Conservation (phyloP, 2,113 vertebrate genomes). For the Macrotus californicus region DNA sequence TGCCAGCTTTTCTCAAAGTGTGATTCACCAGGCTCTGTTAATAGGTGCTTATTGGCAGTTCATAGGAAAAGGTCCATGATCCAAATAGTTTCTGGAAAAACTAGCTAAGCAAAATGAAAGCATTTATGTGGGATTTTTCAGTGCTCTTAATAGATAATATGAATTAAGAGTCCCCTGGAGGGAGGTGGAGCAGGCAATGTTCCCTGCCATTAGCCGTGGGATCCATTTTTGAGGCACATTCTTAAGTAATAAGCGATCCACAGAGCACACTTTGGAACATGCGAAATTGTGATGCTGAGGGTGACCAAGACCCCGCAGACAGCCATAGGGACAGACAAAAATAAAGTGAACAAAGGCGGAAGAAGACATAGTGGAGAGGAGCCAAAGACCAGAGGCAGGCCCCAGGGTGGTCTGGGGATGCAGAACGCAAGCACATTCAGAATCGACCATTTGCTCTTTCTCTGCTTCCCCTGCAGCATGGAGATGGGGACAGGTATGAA, state of each 20-base stretch:
- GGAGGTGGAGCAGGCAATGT: not conserved
- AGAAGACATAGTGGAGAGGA: too few species aligned
- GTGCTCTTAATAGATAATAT: not conserved
- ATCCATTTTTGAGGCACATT: not conserved
- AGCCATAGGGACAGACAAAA: not conserved
- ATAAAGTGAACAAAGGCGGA: not conserved
- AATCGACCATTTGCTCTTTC: too few species aligned
- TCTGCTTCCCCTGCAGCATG: not conserved
- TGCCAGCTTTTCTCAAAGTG: not conserved
- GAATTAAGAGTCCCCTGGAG: not conserved
- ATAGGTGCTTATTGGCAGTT: not conserved
- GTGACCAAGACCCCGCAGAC: not conserved
- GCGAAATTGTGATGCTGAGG: not conserved
- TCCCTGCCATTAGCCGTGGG: too few species aligned
- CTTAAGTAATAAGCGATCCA: not conserved
- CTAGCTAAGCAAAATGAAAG: not conserved
- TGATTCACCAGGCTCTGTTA: not conserved
- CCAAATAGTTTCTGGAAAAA: not conserved
- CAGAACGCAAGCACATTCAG: too few species aligned
- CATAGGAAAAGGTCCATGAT: not conserved
- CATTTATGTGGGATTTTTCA: not conserved
- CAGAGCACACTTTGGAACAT: not conserved
- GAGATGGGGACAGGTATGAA: not conserved
- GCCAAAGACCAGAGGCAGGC: not conserved
- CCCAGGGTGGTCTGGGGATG: accelerated